Base-by-base conservation (phyloP, 2,113 vertebrate species). In the Lipophrys pholis region DNA sequence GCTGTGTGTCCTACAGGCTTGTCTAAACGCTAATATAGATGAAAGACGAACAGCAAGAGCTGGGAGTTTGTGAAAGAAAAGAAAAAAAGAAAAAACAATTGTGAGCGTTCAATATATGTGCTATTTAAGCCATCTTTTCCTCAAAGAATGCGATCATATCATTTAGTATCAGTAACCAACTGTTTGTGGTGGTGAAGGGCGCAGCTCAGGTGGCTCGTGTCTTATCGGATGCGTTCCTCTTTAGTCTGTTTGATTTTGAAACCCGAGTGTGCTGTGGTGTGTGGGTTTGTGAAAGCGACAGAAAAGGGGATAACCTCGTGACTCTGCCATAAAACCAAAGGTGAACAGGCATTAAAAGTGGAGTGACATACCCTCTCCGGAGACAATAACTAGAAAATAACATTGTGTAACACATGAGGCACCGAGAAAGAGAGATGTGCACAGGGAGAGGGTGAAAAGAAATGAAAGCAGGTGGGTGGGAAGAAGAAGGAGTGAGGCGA, bases 311-410 rank as follows among this genome's bases (percentile, higher is more conserved):
- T 43, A 42, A 60, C 58, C 21, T 59, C 40, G 42, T 69, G 69
- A 69, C 54, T n/a, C 12, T 38, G 54, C 59, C 73, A 35, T 58
- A 53, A 78, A 81, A 73, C 38, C 64, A 38, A 51, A 74, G 68
- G 72, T 82, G 86, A 79, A 54, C 64, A 70, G 38, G 71, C 63
- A 57, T 65, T 73, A 59, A 50, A 64, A 48, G 56, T 58, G 49
- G 63, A 80, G 51, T 69, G 65, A 61, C 72, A 75, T 69, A 77
- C 72, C 11, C 53, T 83, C 58, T 71, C 75, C 16, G 39, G 76
- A 65, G 81, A 80, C 57, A 15, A 21, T 73, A 70, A 74, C 59
- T 60, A 35, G 66, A 86, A 76, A 82, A 84, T 76, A 80, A 78
- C 55, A 68, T 63, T 73, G 66, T 61, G 41, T 60, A 39, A 78